These are phyloP conservation scores for Melanostigma gelatinosum DNA, from an alignment of 2,113 vertebrate genomes.

Conservation along the genomic window DNA sequence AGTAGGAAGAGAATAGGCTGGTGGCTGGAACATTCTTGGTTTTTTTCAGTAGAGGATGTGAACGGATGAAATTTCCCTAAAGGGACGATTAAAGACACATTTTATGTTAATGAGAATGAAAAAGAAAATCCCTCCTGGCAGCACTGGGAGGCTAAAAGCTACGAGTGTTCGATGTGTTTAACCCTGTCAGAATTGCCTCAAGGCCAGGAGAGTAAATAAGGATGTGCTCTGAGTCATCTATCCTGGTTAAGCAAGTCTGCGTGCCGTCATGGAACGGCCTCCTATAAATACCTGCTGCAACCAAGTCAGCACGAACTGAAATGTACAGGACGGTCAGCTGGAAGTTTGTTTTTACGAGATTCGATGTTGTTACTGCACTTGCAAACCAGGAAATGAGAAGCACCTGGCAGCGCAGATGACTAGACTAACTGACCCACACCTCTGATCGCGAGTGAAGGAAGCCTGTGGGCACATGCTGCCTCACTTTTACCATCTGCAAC, in stretches of 20 bases:
- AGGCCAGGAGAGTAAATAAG: slow-evolving; percentile 65
- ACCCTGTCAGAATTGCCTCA: slow-evolving; percentile 27
- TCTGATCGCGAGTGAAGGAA: neutral
- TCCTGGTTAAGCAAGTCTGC: slow-evolving; percentile 52
- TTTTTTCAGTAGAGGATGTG: neutral
- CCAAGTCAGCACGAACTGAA: slow-evolving; percentile 21
- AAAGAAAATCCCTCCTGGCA: slow-evolving; percentile 5
- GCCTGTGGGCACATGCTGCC: slow-evolving; percentile 5
- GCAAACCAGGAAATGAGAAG: slow-evolving; percentile 52
- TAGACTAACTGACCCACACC: slow-evolving; percentile 22
- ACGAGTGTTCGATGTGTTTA: slow-evolving; percentile 26
- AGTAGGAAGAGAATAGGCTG: neutral
- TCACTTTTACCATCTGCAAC: neutral
- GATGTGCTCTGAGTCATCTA: slow-evolving; percentile 60
- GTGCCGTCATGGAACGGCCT: slow-evolving; percentile 23
- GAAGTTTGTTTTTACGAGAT: slow-evolving; percentile 44
- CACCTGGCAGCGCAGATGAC: slow-evolving; percentile 8
- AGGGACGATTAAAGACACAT: slow-evolving; percentile 42
- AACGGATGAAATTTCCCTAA: slow-evolving; percentile 4
- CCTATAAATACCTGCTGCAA: slow-evolving; percentile 61
- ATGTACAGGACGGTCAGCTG: neutral
- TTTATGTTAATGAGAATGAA: slow-evolving; percentile 33
- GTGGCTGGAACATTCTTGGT: neutral
- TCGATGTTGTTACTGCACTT: slow-evolving; percentile 24
- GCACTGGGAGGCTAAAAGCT: slow-evolving; percentile 12